phyloP scores from a whole-genome alignment of 2,797 vertebrate genomes.

The Protonibea diacanthus region DNA sequence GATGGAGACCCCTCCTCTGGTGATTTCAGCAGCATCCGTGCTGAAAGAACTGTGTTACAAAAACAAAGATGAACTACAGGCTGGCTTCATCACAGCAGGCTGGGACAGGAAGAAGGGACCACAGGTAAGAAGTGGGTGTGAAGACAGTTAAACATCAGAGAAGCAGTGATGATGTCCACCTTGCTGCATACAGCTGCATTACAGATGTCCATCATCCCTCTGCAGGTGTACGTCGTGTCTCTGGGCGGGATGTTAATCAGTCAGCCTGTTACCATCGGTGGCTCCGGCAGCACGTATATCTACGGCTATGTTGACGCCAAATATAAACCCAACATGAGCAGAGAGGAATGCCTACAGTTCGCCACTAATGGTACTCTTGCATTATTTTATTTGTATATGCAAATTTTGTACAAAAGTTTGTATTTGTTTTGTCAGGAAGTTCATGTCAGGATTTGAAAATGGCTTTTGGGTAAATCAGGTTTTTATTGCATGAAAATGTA shows the following conservation, averaged over 20 bases:
- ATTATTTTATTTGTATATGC: neutral
- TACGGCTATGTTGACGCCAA: conserved; percentile 90
- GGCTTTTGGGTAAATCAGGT: neutral
- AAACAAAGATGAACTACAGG: conserved; percentile 88
- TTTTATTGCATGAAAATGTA: neutral
- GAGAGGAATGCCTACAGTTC: conserved; percentile 87
- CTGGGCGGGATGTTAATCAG: conserved; percentile 88
- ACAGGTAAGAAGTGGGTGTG: conserved; percentile 78
- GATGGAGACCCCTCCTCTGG: conserved; percentile 85
- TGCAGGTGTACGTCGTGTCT: conserved; percentile 82
- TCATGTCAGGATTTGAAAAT: neutral
- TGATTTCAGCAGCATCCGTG: conserved; percentile 87
- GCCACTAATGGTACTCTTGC: conserved; percentile 83
- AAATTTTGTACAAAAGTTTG: neutral
- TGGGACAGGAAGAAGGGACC: conserved; percentile 89
- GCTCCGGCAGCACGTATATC: conserved; percentile 91
- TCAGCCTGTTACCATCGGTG: conserved; percentile 87
- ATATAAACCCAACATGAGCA: conserved; percentile 88
- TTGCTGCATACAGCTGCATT: neutral
- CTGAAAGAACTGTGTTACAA: conserved; percentile 88
- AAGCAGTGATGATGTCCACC: neutral
- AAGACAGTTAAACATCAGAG: neutral
- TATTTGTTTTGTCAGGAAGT: neutral
- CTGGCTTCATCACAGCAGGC: conserved; percentile 90
- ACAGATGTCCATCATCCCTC: neutral